phyloP scores from a whole-genome alignment of 1,140 invertebrate species.

The Venturia canescens region DNA sequence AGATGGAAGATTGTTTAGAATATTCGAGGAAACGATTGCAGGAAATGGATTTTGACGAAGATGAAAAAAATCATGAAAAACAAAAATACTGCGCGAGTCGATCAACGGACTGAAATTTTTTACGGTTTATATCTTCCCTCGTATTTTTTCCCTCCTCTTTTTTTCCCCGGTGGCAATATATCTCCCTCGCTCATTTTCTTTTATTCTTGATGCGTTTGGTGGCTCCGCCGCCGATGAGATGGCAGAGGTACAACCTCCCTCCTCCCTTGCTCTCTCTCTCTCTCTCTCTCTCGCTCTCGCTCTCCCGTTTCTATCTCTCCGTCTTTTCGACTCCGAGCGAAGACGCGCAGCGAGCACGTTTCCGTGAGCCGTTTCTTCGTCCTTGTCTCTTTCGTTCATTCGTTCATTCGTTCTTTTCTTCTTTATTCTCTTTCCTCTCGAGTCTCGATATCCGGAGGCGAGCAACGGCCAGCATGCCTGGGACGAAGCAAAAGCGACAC shows the following conservation, averaged over 20 bases:
- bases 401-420: not conserved
- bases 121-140: constrained; percentile 1
- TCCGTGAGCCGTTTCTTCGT: constrained; percentile 40
- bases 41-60: not conserved
- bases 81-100: not conserved
- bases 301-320: not conserved
- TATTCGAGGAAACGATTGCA: not conserved
- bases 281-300: not conserved
- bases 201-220: constrained; percentile 6
- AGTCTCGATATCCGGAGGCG: constrained; percentile 22
- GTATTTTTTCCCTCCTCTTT: not conserved
- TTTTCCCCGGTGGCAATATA: not conserved
- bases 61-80: not conserved
- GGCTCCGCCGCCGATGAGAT: constrained; percentile 23
- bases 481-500: constrained; percentile 5
- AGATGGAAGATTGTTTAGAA: too few relatives aligned
- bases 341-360: constrained; percentile 5
- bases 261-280: not conserved
- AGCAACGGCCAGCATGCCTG: not conserved
- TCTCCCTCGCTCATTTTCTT: constrained; percentile 5
- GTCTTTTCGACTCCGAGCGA: not conserved
- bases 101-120: constrained; percentile 8
- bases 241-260: not conserved
- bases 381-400: not conserved
- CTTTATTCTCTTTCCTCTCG: constrained; percentile 27